Base-by-base conservation (phyloP, 2,888 invertebrate species). In the Lissonota sp. region DNA sequence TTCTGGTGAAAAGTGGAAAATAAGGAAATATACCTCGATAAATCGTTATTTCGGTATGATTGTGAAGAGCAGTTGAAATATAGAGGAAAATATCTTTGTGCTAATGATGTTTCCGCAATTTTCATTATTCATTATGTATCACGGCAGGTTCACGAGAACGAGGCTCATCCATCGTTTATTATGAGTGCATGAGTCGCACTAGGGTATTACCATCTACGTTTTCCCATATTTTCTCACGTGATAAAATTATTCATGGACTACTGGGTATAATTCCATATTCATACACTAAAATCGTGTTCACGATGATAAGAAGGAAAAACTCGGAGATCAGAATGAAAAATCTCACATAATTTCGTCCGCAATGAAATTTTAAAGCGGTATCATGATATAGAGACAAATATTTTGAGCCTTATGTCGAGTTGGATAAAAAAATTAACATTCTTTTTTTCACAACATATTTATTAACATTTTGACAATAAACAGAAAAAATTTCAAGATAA, bases 151-250 rank as follows among this genome's bases (percentile, higher is more conserved):
- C 26, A 26, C 26, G 26, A 26, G 26, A 26, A 26, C 26, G 26
- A 26, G 26, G 26, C 26, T 26, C 26, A 26, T 26, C 26, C 26
- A 26, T 26, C 26, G 26, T 26, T 26, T 26, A 44, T 26, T 26
- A 44, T 8, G 44, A 40, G 40, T 12, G 1, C 6, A 12, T 51
- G 6, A 64, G 10, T 0, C 53, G 8, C 40, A 10, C 44, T 37
- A 14, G 42, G 73, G 57, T 49, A 74, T 74, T 66, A n/a, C 73
- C 64, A 16, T 40, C 37, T 72, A 46, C 12, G 46, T 40, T 26
- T 26, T 55, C 72, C 1, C 10, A 39, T 58, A 39, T 58, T 12
- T n/a, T 64, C 37, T 14, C 16, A 14, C 26, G 26, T 26, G 26
- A 26, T 26, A 26, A 26, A 26, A 55, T 39, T 16, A n/a, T 58